Evolutionary conservation across 2,888 invertebrate species (phyloP).

Genomic region (Aleiodes testaceus): DNA sequence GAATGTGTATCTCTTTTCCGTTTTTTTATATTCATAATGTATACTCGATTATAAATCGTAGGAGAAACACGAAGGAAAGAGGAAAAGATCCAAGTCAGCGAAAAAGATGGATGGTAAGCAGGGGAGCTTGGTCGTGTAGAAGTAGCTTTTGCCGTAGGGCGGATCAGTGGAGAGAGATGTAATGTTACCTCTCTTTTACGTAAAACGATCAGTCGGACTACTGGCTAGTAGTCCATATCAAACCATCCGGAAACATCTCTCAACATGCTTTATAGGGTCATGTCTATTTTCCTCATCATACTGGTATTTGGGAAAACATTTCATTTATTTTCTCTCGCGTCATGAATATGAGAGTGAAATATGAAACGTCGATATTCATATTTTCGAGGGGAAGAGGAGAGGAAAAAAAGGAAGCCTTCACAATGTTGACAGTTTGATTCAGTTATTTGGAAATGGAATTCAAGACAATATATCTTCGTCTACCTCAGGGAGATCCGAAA

Average conservation of each 20-base stretch:
- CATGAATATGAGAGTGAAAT: neutral
- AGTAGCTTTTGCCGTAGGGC: slow-evolving; percentile 33
- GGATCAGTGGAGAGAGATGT: slow-evolving; percentile 58
- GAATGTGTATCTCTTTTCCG: neutral
- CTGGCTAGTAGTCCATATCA: slow-evolving; percentile 57
- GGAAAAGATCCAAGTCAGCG: slow-evolving; percentile 52
- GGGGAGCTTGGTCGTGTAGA: slow-evolving; percentile 14
- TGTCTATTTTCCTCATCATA: slow-evolving; percentile 24
- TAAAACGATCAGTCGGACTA: slow-evolving; percentile 40
- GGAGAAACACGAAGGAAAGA: slow-evolving; percentile 22
- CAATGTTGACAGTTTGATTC: slow-evolving; percentile 26
- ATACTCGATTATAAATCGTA: slow-evolving; percentile 46
- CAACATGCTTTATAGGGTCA: slow-evolving; percentile 36
- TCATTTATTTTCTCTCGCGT: neutral
- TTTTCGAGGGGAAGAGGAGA: neutral
- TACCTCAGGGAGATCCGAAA: neutral
- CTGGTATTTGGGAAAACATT: neutral
- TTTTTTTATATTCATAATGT: slow-evolving; percentile 42
- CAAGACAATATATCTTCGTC: slow-evolving; percentile 21
- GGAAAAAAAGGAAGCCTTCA: neutral
- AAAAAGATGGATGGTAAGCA: slow-evolving; percentile 46
- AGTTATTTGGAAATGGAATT: slow-evolving; percentile 23
- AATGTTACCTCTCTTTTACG: slow-evolving; percentile 52
- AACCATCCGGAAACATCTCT: slow-evolving; percentile 51
- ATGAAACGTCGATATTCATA: slow-evolving; percentile 13